These are phyloP conservation scores for Furnarius figulus DNA, from an alignment of 2,113 vertebrate genomes.

Conservation along the genomic window DNA sequence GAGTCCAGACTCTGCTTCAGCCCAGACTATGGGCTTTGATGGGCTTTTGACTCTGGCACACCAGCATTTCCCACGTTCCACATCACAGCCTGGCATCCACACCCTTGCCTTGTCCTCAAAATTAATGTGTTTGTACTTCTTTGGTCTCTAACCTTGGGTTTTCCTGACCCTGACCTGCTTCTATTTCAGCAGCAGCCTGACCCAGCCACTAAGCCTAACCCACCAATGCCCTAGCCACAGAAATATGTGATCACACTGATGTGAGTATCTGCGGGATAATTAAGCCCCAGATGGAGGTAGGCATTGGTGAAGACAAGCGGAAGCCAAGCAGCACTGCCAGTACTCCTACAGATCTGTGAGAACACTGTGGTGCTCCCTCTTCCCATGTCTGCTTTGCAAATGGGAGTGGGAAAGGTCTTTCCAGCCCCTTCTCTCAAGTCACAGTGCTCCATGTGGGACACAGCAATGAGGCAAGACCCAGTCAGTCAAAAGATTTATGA, in stretches of 20 bases:
- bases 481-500: not conserved
- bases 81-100: not conserved
- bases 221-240: not conserved
- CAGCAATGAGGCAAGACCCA: not conserved
- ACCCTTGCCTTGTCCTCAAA: not conserved
- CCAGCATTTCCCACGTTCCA: rapidly evolving
- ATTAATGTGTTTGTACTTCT: not conserved
- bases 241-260: not conserved
- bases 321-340: not conserved
- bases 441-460: not conserved
- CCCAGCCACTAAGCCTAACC: not conserved
- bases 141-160: not conserved
- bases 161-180: not conserved
- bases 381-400: not conserved
- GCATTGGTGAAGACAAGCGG: not conserved
- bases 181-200: not conserved
- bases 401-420: not conserved
- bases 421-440: not conserved
- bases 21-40: not conserved
- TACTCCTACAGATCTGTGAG: not conserved
- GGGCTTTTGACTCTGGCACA: not conserved
- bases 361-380: not conserved
- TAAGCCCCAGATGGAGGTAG: not conserved
- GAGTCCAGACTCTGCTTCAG: not conserved
- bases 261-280: not conserved